These are phyloP conservation scores for Drosophila pandora DNA, from an alignment of 1,140 invertebrate genomes.

Conservation along the genomic window DNA sequence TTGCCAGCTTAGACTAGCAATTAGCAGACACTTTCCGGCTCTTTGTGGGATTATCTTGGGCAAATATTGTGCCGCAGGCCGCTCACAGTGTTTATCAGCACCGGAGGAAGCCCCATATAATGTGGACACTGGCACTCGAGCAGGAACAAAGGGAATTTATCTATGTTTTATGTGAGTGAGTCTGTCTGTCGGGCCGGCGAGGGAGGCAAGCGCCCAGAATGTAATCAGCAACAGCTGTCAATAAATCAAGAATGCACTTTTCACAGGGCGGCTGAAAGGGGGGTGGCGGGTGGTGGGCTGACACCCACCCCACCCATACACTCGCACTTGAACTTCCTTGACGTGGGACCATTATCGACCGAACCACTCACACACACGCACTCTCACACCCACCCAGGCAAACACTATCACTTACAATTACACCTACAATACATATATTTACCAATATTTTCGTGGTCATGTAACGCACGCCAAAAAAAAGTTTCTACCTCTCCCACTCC, in stretches of 20 bases:
- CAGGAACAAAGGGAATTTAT: conserved; percentile 36
- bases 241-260: conserved; percentile 56
- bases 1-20: conserved; percentile 14
- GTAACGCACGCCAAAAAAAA: conserved; percentile 55
- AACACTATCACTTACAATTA: conserved; percentile 27
- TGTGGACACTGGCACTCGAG: not conserved
- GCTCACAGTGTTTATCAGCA: conserved; percentile 26
- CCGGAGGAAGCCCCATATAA: conserved; percentile 7
- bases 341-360: conserved; percentile 38
- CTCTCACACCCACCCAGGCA: not conserved
- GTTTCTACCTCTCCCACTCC: conserved; percentile 25
- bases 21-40: conserved; percentile 30
- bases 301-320: conserved; percentile 29
- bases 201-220: conserved; percentile 12
- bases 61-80: conserved; percentile 1
- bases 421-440: conserved; percentile 23
- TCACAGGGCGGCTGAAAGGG: not conserved
- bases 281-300: conserved; percentile 1
- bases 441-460: conserved; percentile 48
- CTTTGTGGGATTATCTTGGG: conserved; percentile 9
- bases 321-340: conserved; percentile 46
- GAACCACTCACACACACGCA: conserved; percentile 49
- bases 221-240: conserved; percentile 48
- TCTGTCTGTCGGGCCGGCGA: not conserved
- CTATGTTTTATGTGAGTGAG: not conserved